Conservation (phyloP, 2,797 vertebrate species). For the Sebastes itinus region DNA sequence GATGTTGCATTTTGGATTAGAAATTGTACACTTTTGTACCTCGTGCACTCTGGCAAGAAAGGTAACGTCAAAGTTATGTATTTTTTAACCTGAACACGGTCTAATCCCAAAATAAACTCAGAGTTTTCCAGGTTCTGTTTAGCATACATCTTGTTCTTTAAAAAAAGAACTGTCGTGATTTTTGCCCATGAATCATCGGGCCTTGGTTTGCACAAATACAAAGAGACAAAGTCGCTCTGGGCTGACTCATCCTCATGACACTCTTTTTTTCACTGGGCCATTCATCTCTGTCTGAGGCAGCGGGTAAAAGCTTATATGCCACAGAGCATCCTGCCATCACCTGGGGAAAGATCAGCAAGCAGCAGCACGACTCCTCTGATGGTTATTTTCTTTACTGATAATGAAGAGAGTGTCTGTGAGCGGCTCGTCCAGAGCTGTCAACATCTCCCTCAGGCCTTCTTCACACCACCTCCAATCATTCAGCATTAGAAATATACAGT, state of each 20-base stretch:
- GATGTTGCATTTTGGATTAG: conserved; percentile 30
- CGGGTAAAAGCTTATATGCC: conserved; percentile 27
- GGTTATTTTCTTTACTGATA: conserved; percentile 52
- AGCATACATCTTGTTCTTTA: conserved; percentile 28
- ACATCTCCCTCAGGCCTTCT: conserved; percentile 15
- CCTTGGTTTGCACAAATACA: conserved; percentile 55
- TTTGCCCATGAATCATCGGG: conserved; percentile 56
- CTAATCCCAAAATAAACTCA: conserved; percentile 30
- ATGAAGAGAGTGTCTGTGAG: conserved; percentile 41
- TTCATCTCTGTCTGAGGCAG: conserved; percentile 52
- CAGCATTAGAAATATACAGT: conserved; percentile 15
- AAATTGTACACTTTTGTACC: conserved; percentile 18
- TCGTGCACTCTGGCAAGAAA: neutral
- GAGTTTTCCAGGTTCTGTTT: conserved; percentile 27
- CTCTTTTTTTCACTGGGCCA: conserved; percentile 17
- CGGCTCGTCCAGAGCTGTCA: conserved; percentile 35
- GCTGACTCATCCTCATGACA: conserved; percentile 66
- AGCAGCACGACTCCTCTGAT: conserved; percentile 25
- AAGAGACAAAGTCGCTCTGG: conserved; percentile 47
- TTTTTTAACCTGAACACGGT: conserved; percentile 37
- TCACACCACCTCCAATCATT: conserved; percentile 18
- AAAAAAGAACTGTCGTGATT: conserved; percentile 42
- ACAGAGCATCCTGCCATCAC: conserved; percentile 53
- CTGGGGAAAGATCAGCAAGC: conserved; percentile 53
- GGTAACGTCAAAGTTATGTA: conserved; percentile 16